Percentiles rank a stretch among this genome's conserved stretches.
These are phyloP conservation scores for Morone chrysops DNA, from an alignment of 2,113 vertebrate genomes.

Conservation along the genomic window DNA sequence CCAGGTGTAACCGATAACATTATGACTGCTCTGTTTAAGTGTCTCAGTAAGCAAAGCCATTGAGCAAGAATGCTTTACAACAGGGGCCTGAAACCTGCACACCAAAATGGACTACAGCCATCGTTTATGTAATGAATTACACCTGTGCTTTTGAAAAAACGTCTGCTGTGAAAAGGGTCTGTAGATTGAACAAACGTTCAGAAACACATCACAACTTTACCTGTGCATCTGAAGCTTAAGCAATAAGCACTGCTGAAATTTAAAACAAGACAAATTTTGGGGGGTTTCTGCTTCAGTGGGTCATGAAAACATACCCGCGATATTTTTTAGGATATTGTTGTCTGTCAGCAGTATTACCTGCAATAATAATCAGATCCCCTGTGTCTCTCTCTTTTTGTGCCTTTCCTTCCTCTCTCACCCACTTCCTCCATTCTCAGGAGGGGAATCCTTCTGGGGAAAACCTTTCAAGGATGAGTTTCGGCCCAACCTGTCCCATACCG, in stretches of 20 bases:
- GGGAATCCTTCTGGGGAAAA: conserved; percentile 95
- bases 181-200: conserved; percentile 5
- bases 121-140: neutral
- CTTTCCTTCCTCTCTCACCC: neutral
- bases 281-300: too few species aligned
- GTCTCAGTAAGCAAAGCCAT: neutral
- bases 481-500: conserved; percentile 94
- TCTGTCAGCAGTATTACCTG: too few species aligned
- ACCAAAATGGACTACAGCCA: neutral
- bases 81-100: neutral
- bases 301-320: neutral
- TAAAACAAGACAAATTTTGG: too few species aligned
- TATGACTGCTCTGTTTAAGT: neutral
- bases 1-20: too few species aligned
- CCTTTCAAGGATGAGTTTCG: conserved; percentile 95
- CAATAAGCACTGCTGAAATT: rapidly evolving
- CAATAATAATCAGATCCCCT: neutral
- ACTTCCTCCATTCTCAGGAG: conserved; percentile 82
- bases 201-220: neutral
- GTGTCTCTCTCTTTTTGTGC: neutral
- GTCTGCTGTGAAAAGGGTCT: too few species aligned
- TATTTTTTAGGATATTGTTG: neutral
- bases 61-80: neutral
- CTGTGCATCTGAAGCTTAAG: too few species aligned
- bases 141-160: neutral